Conservation (phyloP, 2,888 invertebrate species). For the Trichopoda pennipes region DNA sequence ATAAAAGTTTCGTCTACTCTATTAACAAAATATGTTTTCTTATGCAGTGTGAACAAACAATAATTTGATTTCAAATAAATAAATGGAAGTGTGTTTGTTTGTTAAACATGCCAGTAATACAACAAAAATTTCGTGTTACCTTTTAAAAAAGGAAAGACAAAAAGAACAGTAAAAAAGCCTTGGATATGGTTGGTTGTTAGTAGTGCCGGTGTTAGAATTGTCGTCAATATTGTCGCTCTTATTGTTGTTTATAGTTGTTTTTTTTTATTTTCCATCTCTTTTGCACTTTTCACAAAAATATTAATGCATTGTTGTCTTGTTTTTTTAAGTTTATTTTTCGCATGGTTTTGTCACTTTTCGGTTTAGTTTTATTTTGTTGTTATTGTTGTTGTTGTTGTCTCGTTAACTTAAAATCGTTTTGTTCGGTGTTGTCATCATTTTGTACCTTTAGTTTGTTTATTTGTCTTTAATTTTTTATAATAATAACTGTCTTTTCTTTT, state of each 20-base stretch:
- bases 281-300: slow-evolving; percentile 24
- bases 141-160: neutral
- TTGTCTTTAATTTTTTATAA: slow-evolving; percentile 22
- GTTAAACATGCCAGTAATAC: slow-evolving; percentile 48
- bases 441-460: slow-evolving; percentile 29
- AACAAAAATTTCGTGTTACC: slow-evolving; percentile 41
- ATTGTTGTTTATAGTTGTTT: slow-evolving; percentile 49
- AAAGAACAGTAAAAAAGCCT: slow-evolving; percentile 33
- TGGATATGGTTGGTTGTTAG: slow-evolving; percentile 46
- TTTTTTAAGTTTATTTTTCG: slow-evolving; percentile 12
- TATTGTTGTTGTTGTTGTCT: slow-evolving; percentile 44
- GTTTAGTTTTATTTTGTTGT: slow-evolving; percentile 21
- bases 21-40: neutral
- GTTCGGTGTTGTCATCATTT: slow-evolving; percentile 60
- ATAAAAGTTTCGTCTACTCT: slow-evolving; percentile 6
- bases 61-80: neutral
- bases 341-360: slow-evolving; percentile 58
- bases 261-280: slow-evolving; percentile 21
- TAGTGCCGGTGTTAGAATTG: slow-evolving; percentile 48
- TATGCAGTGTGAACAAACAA: slow-evolving; percentile 21
- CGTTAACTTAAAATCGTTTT: slow-evolving; percentile 64
- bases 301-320: slow-evolving; percentile 20
- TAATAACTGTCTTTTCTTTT: too few relatives aligned
- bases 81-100: slow-evolving; percentile 35
- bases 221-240: slow-evolving; percentile 54